Evolutionary conservation across 2,888 invertebrate species (phyloP).

Genomic region (Pterostichus niger): DNA sequence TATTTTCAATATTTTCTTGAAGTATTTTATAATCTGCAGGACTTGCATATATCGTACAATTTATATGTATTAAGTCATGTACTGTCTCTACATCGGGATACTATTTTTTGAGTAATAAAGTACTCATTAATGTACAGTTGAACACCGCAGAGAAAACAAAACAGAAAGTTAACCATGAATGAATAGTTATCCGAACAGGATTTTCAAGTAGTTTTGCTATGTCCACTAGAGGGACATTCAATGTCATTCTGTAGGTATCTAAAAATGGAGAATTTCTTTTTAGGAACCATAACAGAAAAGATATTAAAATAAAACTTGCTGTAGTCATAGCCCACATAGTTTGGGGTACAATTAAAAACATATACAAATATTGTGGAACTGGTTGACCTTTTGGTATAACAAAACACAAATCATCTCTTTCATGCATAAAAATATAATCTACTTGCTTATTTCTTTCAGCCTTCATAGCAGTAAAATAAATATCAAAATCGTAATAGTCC

Average conservation of each 20-base stretch:
- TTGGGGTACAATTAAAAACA: constrained; percentile 73
- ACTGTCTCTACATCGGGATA: constrained; percentile 48
- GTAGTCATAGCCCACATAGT: constrained; percentile 29
- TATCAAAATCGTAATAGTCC: constrained; percentile 59
- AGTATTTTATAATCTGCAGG: constrained; percentile 11
- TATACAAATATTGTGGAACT: constrained; percentile 78
- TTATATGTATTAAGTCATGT: constrained; percentile 22
- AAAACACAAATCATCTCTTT: constrained; percentile 80
- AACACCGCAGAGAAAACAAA: constrained; percentile 52
- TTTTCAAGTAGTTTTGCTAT: constrained; percentile 9
- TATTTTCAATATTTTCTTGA: constrained; percentile 29
- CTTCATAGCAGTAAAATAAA: constrained; percentile 51
- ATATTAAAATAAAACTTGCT: constrained; percentile 1
- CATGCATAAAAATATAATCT: constrained; percentile 59
- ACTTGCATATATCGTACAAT: constrained; percentile 43
- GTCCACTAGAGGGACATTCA: constrained; percentile 25
- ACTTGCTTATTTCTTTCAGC: constrained; percentile 13
- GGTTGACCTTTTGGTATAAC: constrained; percentile 78
- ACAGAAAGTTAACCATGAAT: constrained; percentile 49
- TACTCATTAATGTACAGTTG: constrained; percentile 35
- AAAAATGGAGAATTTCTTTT: constrained; percentile 22
- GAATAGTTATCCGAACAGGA: constrained; percentile 20
- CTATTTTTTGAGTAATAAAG: constrained; percentile 50
- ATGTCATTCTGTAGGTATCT: constrained; percentile 48
- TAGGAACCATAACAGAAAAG: neutral